Evolutionary conservation across 2,888 invertebrate species (phyloP), one percentile per base, ranked within the genome.

Genomic region (Celastrina argiolus): DNA sequence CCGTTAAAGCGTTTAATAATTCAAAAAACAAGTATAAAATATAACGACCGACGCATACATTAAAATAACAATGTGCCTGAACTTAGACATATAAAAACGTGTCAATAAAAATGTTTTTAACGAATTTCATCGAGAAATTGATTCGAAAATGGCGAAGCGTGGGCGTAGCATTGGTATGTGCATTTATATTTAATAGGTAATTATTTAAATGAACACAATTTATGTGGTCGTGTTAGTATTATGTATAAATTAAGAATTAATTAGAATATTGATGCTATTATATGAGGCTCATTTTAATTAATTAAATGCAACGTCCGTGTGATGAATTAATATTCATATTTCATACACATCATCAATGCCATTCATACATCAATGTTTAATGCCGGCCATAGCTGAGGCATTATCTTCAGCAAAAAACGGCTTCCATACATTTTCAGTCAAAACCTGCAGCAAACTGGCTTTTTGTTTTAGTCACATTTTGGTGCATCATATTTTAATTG

Each of bases 31-130:
- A 10, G 14, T 39, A 39, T 39, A 61, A 34, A 39, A 61, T 26
- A 39, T 58, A 61, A 61, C 14, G 36, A 16, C 16, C 36, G 39
- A 39, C 18, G 18, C 22, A 61, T 39, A 39, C 31, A 58, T 58
- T 31, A 58, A 56, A 56, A 56, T n/a, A 61, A 61, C 59, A 39
- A 61, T 39, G 39, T 61, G 36, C 61, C 31, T 61, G 61, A 61
- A 61, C 61, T 61, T 39, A 18, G 22, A 34, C 34, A 36, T 61
- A n/a, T 34, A 18, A 34, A 59, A 59, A 59, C 31, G 59, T 34
- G 16, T 59, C 34, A 16, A 59, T 59, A 59, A 61, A 58, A 39
- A 61, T 36, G 39, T 61, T 61, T 59, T 61, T 61, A 39, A 39
- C 18, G 39, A 39, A 61, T 61, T 36, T 39, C 18, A 18, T 51